phyloP scores from a whole-genome alignment of 2,888 invertebrate genomes.

The Drosophila tanythrix region DNA sequence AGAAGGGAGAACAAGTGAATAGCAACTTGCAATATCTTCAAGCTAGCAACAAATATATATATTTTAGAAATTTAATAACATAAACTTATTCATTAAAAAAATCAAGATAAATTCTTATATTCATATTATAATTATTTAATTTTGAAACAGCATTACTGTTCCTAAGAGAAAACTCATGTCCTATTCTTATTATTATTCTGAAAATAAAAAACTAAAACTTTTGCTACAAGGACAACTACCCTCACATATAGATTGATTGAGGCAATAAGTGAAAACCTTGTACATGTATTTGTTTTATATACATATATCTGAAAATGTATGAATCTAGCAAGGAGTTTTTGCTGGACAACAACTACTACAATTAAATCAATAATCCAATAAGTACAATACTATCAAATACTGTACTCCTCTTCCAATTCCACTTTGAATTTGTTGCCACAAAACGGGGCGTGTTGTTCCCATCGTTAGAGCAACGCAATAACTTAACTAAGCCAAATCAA shows the following conservation, averaged over 20 bases:
- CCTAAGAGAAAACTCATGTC: not conserved
- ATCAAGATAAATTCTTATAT: not conserved
- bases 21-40: too few relatives aligned
- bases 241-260: not conserved
- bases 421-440: not conserved
- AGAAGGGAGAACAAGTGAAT: not conserved
- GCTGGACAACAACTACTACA: not conserved
- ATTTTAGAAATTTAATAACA: not conserved
- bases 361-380: not conserved
- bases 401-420: not conserved
- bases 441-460: slow-evolving; percentile 45
- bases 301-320: not conserved
- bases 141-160: too few relatives aligned
- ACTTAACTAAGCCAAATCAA: slow-evolving; percentile 46
- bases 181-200: not conserved
- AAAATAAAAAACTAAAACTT: not conserved
- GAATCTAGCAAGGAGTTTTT: not conserved
- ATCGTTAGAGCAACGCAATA: not conserved
- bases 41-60: too few relatives aligned
- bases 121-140: not conserved
- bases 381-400: not conserved
- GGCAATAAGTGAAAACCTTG: not conserved
- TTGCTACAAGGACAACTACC: not conserved
- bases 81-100: not conserved
- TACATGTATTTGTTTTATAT: not conserved